Base-by-base conservation (phyloP, 2,888 invertebrate species). In the Labia minor region DNA sequence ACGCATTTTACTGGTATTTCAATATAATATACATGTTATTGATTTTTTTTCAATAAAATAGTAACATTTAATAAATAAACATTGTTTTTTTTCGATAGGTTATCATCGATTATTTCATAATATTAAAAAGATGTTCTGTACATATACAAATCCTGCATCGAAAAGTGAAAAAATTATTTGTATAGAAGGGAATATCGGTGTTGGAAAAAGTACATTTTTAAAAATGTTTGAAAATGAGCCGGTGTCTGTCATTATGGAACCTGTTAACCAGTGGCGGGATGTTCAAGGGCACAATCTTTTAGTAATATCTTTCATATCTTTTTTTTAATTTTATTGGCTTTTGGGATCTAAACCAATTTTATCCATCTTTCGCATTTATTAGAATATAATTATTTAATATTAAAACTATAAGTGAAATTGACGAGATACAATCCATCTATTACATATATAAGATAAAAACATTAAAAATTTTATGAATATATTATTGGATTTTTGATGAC, bases 151-250 rank as follows among this genome's bases (percentile, higher is more conserved):
- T 26, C 3, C 26, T 6, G 26, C 4, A 3, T 26, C 26, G 26
- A 26, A 26, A 26, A 26, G 8, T 49, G 49, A 11, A 14, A 49
- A n/a, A 49, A 92, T 90, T 0, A 89, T 94, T 19, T 83, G 89
- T 61, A 88, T 94, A 33, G 93, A 94, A 76, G 93, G 93, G 21
- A 94, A 94, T 76, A 92, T 94, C 73, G 93, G 93, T 21, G 88
- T 91, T 75, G 93, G 93, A 0, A 94, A 94, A 80, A 92, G 93
- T 1, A 91, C 92, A 6, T 92, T 92, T 76, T 77, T 94, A 16
- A 86, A 90, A 74, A 85, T 90, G 79, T 92, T 92, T 75, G 82
- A 85, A 66, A 86, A 85, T 74, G 82, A 86, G 64, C 86, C 89
- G 72, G 84, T 90, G 21, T 64, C 62, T 1, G n/a, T 69, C 11